A percentile compares a stretch with the other conserved stretches of the same genome.
phyloP scores from a whole-genome alignment of 2,113 vertebrate genomes.

The Ornithorhynchus anatinus region DNA sequence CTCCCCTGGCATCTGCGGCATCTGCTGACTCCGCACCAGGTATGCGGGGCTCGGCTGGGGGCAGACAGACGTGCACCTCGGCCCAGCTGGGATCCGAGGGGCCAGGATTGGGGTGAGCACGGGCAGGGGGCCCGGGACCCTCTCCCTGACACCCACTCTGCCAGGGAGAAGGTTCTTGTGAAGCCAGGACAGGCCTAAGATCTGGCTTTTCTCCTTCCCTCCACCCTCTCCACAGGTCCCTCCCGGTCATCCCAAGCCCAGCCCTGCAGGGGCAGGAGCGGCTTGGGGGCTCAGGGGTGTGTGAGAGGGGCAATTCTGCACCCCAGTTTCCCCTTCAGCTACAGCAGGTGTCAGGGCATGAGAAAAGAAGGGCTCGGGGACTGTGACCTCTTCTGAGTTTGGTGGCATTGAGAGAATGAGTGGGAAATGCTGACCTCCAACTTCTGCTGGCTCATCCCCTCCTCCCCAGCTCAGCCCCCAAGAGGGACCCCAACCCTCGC shows the following conservation, averaged over 20 bases:
- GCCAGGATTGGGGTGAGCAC: neutral
- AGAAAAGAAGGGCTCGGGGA: no score
- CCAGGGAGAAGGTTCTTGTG: neutral
- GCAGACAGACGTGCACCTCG: no score
- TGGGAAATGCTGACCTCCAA: no score
- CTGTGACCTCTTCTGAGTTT: no score
- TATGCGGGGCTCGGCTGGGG: slow-evolving; percentile 15
- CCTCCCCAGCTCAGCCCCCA: no score
- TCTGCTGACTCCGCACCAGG: slow-evolving; percentile 30
- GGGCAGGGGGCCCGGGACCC: neutral
- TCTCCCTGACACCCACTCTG: neutral
- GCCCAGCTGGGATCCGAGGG: neutral
- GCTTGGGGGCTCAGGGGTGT: neutral
- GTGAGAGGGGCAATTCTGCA: neutral
- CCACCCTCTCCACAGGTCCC: neutral
- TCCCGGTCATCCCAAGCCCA: neutral
- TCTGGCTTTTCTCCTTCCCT: neutral
- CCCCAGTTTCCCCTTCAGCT: no score
- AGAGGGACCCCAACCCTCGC: no score
- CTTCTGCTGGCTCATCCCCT: no score
- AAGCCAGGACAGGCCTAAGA: neutral
- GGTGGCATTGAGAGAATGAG: no score
- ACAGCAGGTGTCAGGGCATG: no score
- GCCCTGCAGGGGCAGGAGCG: neutral
- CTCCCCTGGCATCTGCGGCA: slow-evolving; percentile 26